Evolutionary conservation across 2,797 vertebrate genomes (phyloP), one percentile per base, ranked within the genome.

Genomic region (Numenius phaeopus): DNA sequence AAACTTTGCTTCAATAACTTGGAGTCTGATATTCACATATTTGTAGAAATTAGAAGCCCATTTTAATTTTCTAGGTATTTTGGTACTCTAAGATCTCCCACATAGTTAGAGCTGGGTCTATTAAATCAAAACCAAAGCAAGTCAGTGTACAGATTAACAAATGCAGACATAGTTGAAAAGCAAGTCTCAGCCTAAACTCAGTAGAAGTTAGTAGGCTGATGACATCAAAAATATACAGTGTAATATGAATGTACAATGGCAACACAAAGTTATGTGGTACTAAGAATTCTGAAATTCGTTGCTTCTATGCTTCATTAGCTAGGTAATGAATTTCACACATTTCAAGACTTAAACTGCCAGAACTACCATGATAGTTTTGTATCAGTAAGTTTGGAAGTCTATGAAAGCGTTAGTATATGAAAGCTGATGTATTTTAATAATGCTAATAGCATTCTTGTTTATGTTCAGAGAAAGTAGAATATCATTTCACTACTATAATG

Each of bases 281-380:
- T 95, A 89, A 94, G 96, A 96, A 95, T 91, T 84, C 73, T 94
- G 84, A 73, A 69, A 91, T 85, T 95, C 52, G 58, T 81, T 96
- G 75, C 40, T 64, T 94, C 32, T 94, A 77, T 8, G 67, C 85
- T 92, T 98, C 97, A 96, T 97, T 98, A 97, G 22, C 69, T 89
- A 95, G 67, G 42, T 95, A 97, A 97, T 97, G 87, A 95, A 82
- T 97, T 97, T 93, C 96, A 87, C 52, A 81, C 82, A 83, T 96
- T 97, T 96, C 34, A 50, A 85, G 69, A 86, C 52, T 96, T 96
- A 91, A 97, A 91, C 65, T 97, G 78, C 87, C 47, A 90, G 57
- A 88, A 20, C 75, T 87, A 91, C 72, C 58, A 57, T 97, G 94
- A 96, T 89, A 66, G 40, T 96, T 97, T 94, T 96, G 54, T 93